phyloP scores from a whole-genome alignment of 2,113 vertebrate genomes.

The Grus americana region DNA sequence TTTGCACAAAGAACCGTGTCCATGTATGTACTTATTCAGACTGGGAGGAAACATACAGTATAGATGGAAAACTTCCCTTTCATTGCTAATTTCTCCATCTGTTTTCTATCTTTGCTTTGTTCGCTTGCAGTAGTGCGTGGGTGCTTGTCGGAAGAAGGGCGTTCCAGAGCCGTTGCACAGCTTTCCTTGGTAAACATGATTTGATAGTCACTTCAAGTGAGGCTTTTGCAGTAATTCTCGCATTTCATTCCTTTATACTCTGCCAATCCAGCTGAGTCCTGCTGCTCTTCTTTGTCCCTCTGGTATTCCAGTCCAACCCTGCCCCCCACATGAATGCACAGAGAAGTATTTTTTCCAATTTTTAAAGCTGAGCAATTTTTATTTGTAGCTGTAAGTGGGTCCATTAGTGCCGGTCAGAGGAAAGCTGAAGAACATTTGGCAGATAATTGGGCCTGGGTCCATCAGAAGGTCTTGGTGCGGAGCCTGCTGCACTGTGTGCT shows the following conservation, averaged over 20 bases:
- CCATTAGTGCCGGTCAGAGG: conserved; percentile 24
- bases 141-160: conserved; percentile 10
- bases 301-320: neutral
- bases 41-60: neutral
- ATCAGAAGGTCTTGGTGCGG: neutral
- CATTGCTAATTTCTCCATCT: conserved; percentile 9
- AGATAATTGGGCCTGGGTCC: conserved; percentile 44
- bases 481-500: neutral
- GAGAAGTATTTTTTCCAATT: neutral
- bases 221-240: neutral
- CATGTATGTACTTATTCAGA: neutral
- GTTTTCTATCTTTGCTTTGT: conserved; percentile 12
- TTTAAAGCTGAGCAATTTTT: conserved; percentile 11
- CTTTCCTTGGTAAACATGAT: neutral
- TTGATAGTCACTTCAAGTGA: conserved; percentile 28
- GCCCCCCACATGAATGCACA: neutral
- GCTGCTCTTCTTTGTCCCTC: conserved; percentile 34
- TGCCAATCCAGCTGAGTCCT: conserved; percentile 22
- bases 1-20: neutral
- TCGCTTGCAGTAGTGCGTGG: conserved; percentile 4
- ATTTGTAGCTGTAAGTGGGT: conserved; percentile 14
- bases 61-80: neutral
- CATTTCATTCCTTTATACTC: neutral
- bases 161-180: neutral
- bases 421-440: conserved; percentile 20